Base-by-base conservation (phyloP, 2,797 vertebrate species). In the Diglossa cyanea region DNA sequence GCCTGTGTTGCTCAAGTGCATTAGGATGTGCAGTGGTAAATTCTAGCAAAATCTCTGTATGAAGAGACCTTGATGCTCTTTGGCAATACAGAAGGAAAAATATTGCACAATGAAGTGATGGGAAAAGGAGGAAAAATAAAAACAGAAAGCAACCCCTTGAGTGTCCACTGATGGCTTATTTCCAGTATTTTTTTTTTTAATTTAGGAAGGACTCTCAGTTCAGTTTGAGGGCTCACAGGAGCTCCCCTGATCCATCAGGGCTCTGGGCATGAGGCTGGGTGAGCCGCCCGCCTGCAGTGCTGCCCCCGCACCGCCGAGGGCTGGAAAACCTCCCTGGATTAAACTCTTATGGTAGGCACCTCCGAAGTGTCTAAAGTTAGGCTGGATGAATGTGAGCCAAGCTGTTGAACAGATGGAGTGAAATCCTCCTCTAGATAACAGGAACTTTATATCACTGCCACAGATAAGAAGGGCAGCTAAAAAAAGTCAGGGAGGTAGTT, bases 401-500 rank as follows among this genome's bases (percentile, higher is more conserved):
- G 95, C 94, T 96, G 95, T 35, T 84, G 95, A 97, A 95, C 95
- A 96, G 96, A 96, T 96, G 93, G 96, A 97, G 87, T 63, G 67
- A 97, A 97, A 97, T 96, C 95, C 95, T 96, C 88, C 93, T 96
- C 96, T 87, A 93, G 94, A 90, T 93, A 96, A 95, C 95, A 95
- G 94, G 95, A 96, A 96, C 95, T 96, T 95, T 93, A 76, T 95
- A 96, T 72, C 94, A 54, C 85, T 90, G 95, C 95, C 91, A 91
- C 20, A 53, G 95, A 95, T 94, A 96, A 96, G 93, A 97, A 96
- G 95, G 95, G 93, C 93, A 94, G 93, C 95, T 96, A 96, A 96
- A 97, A 97, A 97, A 94, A 95, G 95, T 84, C 88, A 35, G 28
- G 89, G 91, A 95, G 92, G 75, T 79, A 48, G 95, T 95, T 96